Conservation (phyloP, 2,888 invertebrate genomes). For the Stenchaetothrips biformis region DNA sequence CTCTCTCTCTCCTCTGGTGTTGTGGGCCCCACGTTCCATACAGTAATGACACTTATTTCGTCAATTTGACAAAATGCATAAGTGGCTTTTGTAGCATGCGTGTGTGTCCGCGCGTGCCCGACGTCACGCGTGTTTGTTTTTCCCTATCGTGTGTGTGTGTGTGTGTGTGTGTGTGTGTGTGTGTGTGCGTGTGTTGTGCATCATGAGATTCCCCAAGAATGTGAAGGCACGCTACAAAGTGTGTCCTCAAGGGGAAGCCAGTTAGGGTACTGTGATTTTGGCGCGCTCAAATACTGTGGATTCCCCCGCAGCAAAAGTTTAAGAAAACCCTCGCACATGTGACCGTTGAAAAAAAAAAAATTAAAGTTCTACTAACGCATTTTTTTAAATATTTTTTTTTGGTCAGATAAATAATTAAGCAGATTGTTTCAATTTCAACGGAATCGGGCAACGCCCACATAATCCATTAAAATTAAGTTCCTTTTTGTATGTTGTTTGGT, state of each 20-base stretch:
- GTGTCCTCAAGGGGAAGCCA: too few relatives aligned
- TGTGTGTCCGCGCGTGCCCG: background rate
- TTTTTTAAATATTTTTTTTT: background rate
- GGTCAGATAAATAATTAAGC: background rate
- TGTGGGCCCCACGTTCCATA: background rate
- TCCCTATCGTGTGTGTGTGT: background rate
- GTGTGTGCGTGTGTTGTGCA: background rate
- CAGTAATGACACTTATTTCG: conserved; percentile 10
- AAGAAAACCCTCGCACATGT: too few relatives aligned
- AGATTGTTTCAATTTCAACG: too few relatives aligned
- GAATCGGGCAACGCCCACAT: too few relatives aligned
- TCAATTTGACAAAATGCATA: conserved; percentile 21
- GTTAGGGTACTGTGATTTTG: too few relatives aligned
- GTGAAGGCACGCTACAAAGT: too few relatives aligned
- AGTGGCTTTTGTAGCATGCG: background rate
- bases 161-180: background rate
- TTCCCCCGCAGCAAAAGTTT: too few relatives aligned
- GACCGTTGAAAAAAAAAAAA: too few relatives aligned
- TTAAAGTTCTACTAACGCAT: background rate
- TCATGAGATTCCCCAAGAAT: too few relatives aligned
- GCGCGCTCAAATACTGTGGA: too few relatives aligned
- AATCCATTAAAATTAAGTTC: too few relatives aligned
- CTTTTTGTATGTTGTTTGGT: too few relatives aligned
- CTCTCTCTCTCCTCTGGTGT: background rate
- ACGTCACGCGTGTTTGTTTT: background rate